A percentile compares a stretch with the other conserved stretches of the same genome.
These are phyloP conservation scores for Theonella swinhoei DNA, from an alignment of 37 sponge, comb jelly and placozoan genomes.

Conservation along the genomic window DNA sequence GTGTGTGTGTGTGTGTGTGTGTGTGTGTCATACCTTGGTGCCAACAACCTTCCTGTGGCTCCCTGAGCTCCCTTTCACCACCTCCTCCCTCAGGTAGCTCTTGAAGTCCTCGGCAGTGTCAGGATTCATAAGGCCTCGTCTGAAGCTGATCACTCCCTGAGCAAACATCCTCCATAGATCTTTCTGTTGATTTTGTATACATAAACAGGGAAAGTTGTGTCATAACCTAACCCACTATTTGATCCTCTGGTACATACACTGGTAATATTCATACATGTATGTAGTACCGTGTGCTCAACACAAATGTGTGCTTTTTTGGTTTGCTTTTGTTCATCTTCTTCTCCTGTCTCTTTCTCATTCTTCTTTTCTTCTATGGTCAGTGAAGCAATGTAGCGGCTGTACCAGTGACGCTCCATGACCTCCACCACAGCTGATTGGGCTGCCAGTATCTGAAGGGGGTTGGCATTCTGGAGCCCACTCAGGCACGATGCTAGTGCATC, in stretches of 20 bases:
- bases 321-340: neutral
- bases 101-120: slow-evolving; percentile 32
- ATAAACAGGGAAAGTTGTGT: too few species aligned
- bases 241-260: too few species aligned
- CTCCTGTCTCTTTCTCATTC: slow-evolving; percentile 1
- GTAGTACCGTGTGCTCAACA: neutral
- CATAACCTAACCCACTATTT: too few species aligned
- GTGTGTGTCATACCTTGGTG: neutral
- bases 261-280: too few species aligned
- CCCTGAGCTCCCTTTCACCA: slow-evolving; percentile 14
- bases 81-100: slow-evolving; percentile 45
- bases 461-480: slow-evolving; percentile 1
- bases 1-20: neutral
- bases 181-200: slow-evolving; percentile 40
- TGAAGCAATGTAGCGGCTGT: slow-evolving; percentile 16
- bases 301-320: neutral
- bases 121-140: slow-evolving; percentile 49
- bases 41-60: slow-evolving; percentile 26
- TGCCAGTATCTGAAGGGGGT: slow-evolving; percentile 34
- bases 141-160: slow-evolving; percentile 59
- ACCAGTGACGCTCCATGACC: slow-evolving; percentile 61
- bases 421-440: slow-evolving; percentile 48
- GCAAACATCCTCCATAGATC: slow-evolving; percentile 60
- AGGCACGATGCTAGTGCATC: slow-evolving; percentile 1
- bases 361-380: neutral